Evolutionary conservation across 2,888 invertebrate species (phyloP), one percentile per base, ranked within the genome.

Genomic region (Agapostemon virescens): DNA sequence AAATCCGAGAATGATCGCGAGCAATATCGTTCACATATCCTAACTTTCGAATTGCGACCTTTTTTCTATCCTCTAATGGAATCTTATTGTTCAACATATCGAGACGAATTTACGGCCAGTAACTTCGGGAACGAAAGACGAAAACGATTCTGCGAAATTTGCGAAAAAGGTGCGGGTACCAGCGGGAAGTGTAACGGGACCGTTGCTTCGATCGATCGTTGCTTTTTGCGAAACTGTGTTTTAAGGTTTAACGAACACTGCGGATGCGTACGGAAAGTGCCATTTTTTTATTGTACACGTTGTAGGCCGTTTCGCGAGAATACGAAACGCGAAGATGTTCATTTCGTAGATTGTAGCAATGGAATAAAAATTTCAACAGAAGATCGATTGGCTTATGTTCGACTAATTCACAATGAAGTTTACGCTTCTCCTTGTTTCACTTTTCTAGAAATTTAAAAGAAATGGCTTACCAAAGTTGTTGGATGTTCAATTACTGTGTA

Each of bases 21-120:
- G 86, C 85, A 86, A 85, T 86, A 74, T 82, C 40, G 74, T 82
- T 58, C 36, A 84, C 80, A 85, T 84, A 85, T 82, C 84, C 69
- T 61, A 49, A 26, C 73, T 77, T 69, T 82, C 67, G 58, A 79
- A 67, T 66, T 76, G 79, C 75, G 77, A 85, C 61, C 33, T 68
- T 82, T 71, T 85, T 86, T 84, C 64, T 87, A 84, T 81, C 82
- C 78, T 49, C 76, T 77, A 74, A 81, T 84, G 49, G 52, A 74
- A 69, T 83, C 79, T 81, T 77, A 79, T 73, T 74, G 81, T 86
- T 78, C 64, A 74, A 88, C 88, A 88, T 87, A 88, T 88, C 88
- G 84, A 81, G 71, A 81, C 75, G 71, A 80, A 81, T 79, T 69
- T 81, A 79, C 64, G 78, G 81, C 78, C 80, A 83, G 79, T 79